Conservation (phyloP, 2,113 vertebrate genomes). For the Orthonyx spaldingii region DNA sequence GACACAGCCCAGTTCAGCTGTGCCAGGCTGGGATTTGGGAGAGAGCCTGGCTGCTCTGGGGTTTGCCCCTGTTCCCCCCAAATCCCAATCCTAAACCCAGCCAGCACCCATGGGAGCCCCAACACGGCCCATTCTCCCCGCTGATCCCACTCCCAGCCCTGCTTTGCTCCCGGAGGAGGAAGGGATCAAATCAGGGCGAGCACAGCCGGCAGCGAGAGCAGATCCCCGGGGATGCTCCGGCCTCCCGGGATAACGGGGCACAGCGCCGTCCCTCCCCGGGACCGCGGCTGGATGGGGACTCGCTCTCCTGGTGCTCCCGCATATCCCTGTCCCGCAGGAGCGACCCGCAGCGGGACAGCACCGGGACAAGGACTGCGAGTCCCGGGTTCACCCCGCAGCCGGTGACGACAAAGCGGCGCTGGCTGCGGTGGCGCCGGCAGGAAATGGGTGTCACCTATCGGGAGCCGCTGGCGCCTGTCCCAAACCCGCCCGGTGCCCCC, state of each 20-base stretch:
- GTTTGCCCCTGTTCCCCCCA: not conserved
- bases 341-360: not conserved
- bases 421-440: not conserved
- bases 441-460: conserved; percentile 32
- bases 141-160: not conserved
- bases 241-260: not conserved
- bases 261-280: not conserved
- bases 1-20: not conserved
- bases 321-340: not conserved
- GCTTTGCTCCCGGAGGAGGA: not conserved
- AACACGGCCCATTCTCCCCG: not conserved
- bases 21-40: not conserved
- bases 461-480: not conserved
- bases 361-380: not conserved
- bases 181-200: not conserved
- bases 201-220: not conserved
- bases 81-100: not conserved
- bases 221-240: not conserved
- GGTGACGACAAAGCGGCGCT: not conserved
- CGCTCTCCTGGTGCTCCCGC: not conserved
- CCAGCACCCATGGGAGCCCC: not conserved
- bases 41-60: rapidly evolving
- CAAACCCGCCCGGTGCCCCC: not conserved
- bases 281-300: not conserved
- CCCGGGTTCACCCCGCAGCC: not conserved